Evolutionary conservation across 2,113 vertebrate species (phyloP).

Genomic region (Tychaedon coryphoeus): DNA sequence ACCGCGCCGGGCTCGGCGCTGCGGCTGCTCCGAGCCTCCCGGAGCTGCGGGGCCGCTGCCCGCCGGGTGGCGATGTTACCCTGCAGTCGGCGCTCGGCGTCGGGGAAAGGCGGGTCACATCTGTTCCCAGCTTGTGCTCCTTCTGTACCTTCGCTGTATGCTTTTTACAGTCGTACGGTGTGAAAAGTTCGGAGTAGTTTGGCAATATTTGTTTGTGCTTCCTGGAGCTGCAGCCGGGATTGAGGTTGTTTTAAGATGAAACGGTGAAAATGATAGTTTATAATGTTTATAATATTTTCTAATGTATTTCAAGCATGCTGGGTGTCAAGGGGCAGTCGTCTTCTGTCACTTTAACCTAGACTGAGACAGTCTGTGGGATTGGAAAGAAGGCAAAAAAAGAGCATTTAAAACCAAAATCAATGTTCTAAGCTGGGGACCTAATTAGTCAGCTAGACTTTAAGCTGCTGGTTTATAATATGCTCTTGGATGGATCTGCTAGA

Average conservation of each 20-base stretch:
- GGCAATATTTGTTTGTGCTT: not conserved
- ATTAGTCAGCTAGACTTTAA: not conserved
- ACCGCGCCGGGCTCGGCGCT: not conserved
- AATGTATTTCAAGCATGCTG: not conserved
- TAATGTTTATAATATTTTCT: not conserved
- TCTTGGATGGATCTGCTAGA: not conserved
- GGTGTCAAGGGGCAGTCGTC: not conserved
- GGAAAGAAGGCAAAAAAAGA: not conserved
- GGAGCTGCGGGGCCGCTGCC: not conserved
- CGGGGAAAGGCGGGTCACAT: rapidly evolving
- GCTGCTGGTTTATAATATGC: not conserved
- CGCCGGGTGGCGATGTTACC: conserved; percentile 42
- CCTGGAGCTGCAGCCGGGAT: rapidly evolving
- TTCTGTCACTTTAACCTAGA: not conserved
- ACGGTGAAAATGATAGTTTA: not conserved
- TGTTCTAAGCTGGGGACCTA: not conserved
- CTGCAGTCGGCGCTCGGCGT: not conserved
- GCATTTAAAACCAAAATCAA: not conserved
- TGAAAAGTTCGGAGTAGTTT: not conserved
- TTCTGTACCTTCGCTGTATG: rapidly evolving
- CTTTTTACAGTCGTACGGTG: rapidly evolving
- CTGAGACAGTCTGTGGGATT: not conserved
- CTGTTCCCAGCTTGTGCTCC: rapidly evolving
- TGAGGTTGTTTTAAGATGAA: not conserved
- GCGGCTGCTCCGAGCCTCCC: not conserved